A percentile compares a stretch with the other conserved stretches of the same genome.
phyloP scores from a whole-genome alignment of 2,113 vertebrate genomes.

The Corythornis madagascariensis region DNA sequence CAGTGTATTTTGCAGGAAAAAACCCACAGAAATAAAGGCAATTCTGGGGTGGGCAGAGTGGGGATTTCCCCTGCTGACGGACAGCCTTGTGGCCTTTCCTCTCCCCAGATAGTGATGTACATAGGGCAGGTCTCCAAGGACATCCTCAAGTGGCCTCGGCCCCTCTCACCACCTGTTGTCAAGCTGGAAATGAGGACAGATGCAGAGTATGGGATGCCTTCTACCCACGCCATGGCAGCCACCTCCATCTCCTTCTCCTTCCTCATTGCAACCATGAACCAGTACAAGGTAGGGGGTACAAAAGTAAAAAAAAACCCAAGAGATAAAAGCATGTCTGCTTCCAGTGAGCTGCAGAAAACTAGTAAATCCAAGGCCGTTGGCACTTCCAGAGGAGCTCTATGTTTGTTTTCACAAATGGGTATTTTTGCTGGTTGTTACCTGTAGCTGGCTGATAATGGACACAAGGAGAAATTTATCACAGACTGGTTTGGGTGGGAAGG shows the following conservation, averaged over 20 bases:
- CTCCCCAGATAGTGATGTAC: conserved; percentile 91
- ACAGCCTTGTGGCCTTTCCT: conserved; percentile 7
- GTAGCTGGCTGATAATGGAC: neutral
- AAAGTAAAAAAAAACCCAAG: neutral
- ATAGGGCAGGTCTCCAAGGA: conserved; percentile 94
- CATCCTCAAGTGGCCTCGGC: conserved; percentile 91
- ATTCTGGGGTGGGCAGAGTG: neutral
- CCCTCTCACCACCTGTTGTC: conserved; percentile 88
- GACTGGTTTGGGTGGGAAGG: too few relatives aligned
- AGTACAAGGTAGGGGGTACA: conserved; percentile 82
- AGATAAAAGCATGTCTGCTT: neutral
- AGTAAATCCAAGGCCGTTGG: neutral
- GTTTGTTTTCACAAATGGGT: neutral
- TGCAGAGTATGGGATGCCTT: conserved; percentile 92
- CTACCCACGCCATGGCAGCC: conserved; percentile 95
- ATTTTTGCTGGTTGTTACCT: neutral
- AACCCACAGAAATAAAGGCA: neutral
- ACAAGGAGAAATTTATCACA: neutral
- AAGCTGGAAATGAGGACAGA: conserved; percentile 86
- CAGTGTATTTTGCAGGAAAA: neutral
- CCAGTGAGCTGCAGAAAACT: neutral
- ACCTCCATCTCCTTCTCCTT: conserved; percentile 91
- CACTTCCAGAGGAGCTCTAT: neutral
- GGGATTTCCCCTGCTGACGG: neutral
- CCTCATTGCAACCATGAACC: conserved; percentile 80